Evolutionary conservation across 2,888 invertebrate species (phyloP).

Genomic region (Latrodectus hesperus): DNA sequence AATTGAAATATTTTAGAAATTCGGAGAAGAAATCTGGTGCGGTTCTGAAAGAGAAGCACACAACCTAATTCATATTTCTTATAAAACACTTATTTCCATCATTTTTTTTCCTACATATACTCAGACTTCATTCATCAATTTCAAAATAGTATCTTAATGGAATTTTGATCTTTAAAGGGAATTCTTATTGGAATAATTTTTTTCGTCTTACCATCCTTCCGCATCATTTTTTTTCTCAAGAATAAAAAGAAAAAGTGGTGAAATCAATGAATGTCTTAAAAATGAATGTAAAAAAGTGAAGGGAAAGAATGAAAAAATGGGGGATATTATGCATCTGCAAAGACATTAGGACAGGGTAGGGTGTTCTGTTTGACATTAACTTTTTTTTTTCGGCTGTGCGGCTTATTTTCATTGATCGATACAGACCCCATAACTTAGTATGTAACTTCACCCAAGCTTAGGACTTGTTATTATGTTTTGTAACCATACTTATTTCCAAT

Average conservation of each 20-base stretch:
- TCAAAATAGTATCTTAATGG: slow-evolving; percentile 39
- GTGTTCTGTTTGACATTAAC: background rate
- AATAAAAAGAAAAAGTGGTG: background rate
- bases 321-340: background rate
- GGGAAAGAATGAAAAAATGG: background rate
- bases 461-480: too few species aligned
- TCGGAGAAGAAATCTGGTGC: background rate
- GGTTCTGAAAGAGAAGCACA: background rate
- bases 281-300: background rate
- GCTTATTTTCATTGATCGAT: too few species aligned
- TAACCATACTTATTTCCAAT: too few species aligned
- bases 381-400: background rate
- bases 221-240: background rate
- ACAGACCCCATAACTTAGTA: too few species aligned
- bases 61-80: background rate
- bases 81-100: background rate
- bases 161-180: slow-evolving; percentile 36
- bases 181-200: slow-evolving; percentile 28
- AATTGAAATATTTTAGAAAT: background rate
- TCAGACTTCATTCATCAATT: slow-evolving; percentile 26
- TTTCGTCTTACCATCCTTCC: background rate
- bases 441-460: too few species aligned
- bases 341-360: background rate
- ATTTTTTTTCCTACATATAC: background rate
- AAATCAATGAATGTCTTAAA: background rate